Conservation (phyloP, 2,888 invertebrate genomes). For the Hirtodrosophila trivittata region DNA sequence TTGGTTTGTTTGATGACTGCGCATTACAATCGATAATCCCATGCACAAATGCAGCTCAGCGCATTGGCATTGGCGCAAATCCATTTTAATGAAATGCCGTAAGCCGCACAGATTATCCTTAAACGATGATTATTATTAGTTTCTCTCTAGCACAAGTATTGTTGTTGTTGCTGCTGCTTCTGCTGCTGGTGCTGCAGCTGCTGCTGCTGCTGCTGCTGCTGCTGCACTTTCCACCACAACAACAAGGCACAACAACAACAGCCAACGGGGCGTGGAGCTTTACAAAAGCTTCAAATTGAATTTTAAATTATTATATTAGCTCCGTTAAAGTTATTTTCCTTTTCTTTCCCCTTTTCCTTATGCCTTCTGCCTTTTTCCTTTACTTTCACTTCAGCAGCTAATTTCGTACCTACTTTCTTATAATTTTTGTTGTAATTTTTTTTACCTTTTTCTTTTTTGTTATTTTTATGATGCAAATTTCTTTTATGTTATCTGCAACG, state of each 20-base stretch:
- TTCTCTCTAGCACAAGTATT: conserved; percentile 18
- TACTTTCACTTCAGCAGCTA: background rate
- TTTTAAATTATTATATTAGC: conserved; percentile 44
- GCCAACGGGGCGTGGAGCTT: conserved; percentile 53
- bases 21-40: conserved; percentile 75
- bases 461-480: conserved; percentile 4
- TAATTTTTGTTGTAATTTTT: background rate
- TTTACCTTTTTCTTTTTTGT: background rate
- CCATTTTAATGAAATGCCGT: conserved; percentile 72
- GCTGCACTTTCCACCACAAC: conserved; percentile 36
- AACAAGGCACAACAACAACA: conserved; percentile 35
- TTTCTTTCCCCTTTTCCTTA: conserved; percentile 4
- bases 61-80: conserved; percentile 65
- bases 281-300: conserved; percentile 49
- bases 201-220: conserved; percentile 19
- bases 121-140: conserved; percentile 60
- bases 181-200: conserved; percentile 15
- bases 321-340: conserved; percentile 9
- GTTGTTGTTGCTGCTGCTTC: background rate
- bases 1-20: conserved; percentile 70
- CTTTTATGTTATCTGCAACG: conserved; percentile 11
- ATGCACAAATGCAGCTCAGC: conserved; percentile 73
- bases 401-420: too few species aligned
- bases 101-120: conserved; percentile 60
- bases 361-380: background rate